Conservation (phyloP, 2,888 invertebrate genomes). For the Carabus problematicus region DNA sequence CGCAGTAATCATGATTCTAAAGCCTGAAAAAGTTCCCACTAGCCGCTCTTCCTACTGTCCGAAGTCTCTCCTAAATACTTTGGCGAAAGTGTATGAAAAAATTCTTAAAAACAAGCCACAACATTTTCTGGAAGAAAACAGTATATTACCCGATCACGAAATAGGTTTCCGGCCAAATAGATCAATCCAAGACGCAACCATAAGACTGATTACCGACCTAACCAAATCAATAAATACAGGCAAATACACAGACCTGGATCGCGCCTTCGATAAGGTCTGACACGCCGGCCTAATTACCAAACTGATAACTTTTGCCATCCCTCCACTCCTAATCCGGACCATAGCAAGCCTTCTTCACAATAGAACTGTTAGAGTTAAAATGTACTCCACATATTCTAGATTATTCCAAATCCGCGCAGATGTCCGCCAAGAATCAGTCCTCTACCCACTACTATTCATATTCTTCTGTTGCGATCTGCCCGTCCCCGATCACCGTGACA, state of each 20-base stretch:
- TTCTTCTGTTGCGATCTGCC: constrained; percentile 4
- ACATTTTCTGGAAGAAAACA: neutral
- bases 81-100: neutral
- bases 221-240: constrained; percentile 5
- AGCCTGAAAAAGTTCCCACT: constrained; percentile 6
- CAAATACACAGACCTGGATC: constrained; percentile 1
- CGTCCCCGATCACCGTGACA: neutral
- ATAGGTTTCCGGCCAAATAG: neutral
- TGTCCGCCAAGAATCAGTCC: neutral
- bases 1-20: constrained; percentile 16
- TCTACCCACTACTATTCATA: constrained; percentile 5
- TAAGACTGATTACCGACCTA: neutral
- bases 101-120: neutral
- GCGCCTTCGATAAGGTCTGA: constrained; percentile 8
- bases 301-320: neutral
- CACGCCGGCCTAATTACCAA: neutral
- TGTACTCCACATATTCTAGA: no score
- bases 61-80: neutral
- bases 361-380: neutral
- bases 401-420: neutral
- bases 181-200: neutral
- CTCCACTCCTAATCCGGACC: neutral
- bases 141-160: neutral
- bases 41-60: constrained; percentile 5
- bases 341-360: neutral